A percentile compares a stretch with the other conserved stretches of the same genome.
Conservation (phyloP, 1,140 invertebrate genomes). For the Anoplolepis gracilipes region DNA sequence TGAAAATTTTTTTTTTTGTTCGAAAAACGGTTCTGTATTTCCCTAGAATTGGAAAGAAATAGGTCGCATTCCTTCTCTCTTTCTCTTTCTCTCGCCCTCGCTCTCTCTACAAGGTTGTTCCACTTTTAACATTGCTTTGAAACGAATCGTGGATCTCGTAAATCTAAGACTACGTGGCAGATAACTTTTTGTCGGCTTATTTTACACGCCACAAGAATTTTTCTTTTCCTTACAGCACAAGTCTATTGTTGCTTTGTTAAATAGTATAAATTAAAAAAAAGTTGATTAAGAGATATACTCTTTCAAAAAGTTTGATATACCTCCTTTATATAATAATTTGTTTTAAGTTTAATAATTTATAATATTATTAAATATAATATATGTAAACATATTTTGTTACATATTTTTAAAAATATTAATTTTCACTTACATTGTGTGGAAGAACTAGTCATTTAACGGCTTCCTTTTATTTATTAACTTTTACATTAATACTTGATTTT, state of each 20-base stretch:
- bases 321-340: background rate
- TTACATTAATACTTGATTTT: background rate
- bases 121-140: slow-evolving; percentile 72
- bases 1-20: slow-evolving; percentile 71
- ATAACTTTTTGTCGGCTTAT: slow-evolving; percentile 63
- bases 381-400: background rate
- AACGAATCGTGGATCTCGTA: slow-evolving; percentile 77
- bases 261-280: background rate
- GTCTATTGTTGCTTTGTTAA: background rate
- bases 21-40: slow-evolving; percentile 73
- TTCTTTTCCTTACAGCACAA: background rate
- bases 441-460: background rate
- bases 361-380: background rate
- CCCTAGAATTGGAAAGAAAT: slow-evolving; percentile 67
- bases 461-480: background rate
- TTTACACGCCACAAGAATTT: slow-evolving; percentile 47
- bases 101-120: slow-evolving; percentile 48
- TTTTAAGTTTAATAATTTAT: background rate
- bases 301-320: background rate
- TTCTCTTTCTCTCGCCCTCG: too few species aligned
- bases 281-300: background rate
- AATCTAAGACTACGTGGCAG: slow-evolving; percentile 74
- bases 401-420: background rate
- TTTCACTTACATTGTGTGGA: too few species aligned
- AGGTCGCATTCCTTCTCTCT: slow-evolving; percentile 17